A percentile compares a stretch with the other conserved stretches of the same genome.
Conservation (phyloP, 2,888 invertebrate species). For the Zaprionus obscuricornis region DNA sequence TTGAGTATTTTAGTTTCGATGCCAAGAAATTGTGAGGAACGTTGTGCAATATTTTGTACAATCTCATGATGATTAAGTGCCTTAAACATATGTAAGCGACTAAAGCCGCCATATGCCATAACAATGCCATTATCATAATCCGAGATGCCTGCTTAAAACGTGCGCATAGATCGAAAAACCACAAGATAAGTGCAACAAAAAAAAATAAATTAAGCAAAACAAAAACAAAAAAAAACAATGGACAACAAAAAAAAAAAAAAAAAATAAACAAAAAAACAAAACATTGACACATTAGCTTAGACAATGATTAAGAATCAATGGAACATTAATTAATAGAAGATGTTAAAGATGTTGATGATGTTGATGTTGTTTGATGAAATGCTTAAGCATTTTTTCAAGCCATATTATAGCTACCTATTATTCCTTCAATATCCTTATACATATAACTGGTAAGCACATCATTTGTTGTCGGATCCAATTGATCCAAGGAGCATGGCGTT, state of each 20-base stretch:
- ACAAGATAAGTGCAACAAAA: slow-evolving; percentile 39
- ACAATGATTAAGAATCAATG: slow-evolving; percentile 10
- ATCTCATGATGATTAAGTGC: slow-evolving; percentile 93
- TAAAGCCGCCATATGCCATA: slow-evolving; percentile 95
- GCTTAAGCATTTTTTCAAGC: slow-evolving; percentile 36
- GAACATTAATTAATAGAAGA: too few relatives aligned
- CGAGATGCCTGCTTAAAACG: slow-evolving; percentile 87
- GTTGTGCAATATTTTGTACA: slow-evolving; percentile 92
- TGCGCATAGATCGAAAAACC: slow-evolving; percentile 70
- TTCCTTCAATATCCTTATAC: slow-evolving; percentile 93
- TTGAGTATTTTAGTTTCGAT: slow-evolving; percentile 92
- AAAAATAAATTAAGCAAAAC: slow-evolving; percentile 8
- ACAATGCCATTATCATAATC: slow-evolving; percentile 97
- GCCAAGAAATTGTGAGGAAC: slow-evolving; percentile 91
- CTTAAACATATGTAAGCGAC: slow-evolving; percentile 95
- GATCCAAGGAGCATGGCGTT: slow-evolving; percentile 95
- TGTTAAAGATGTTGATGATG: too few relatives aligned
- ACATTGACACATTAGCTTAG: slow-evolving; percentile 11
- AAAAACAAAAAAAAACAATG: slow-evolving; percentile 26
- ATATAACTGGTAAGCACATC: slow-evolving; percentile 91
- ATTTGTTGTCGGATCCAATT: slow-evolving; percentile 94
- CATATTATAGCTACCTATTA: slow-evolving; percentile 84
- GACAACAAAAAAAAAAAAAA: slow-evolving; percentile 49
- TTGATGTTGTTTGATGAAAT: too few relatives aligned
- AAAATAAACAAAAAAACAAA: slow-evolving; percentile 25